A percentile compares a stretch with the other conserved stretches of the same genome.
These are phyloP conservation scores for Chalcosyrphus nemorum DNA, from an alignment of 2,888 invertebrate genomes.

Conservation along the genomic window DNA sequence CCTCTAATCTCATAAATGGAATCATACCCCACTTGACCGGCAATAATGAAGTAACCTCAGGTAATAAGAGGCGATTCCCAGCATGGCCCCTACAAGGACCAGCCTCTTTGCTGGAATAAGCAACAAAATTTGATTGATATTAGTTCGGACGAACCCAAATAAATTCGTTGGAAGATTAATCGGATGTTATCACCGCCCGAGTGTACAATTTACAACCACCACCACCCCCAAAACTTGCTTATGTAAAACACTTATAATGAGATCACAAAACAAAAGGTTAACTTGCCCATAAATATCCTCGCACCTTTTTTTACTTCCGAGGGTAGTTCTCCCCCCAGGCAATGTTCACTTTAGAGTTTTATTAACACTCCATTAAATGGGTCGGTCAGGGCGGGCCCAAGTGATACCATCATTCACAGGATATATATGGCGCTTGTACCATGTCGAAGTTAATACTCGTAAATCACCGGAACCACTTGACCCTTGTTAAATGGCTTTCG, in stretches of 20 bases:
- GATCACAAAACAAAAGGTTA: conserved; percentile 72
- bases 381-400: conserved; percentile 52
- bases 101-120: conserved; percentile 22
- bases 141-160: conserved; percentile 49
- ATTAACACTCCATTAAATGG: conserved; percentile 71
- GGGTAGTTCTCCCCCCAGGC: neutral
- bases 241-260: conserved; percentile 67
- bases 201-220: conserved; percentile 41
- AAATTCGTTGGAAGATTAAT: conserved; percentile 64
- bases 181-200: conserved; percentile 41
- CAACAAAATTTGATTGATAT: conserved; percentile 71
- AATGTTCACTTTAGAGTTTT: conserved; percentile 59
- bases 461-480: conserved; percentile 71
- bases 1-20: neutral
- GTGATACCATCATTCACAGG: conserved; percentile 57
- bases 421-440: conserved; percentile 46
- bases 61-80: conserved; percentile 14
- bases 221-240: neutral
- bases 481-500: conserved; percentile 71
- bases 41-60: conserved; percentile 27
- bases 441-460: conserved; percentile 73
- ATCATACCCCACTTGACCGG: conserved; percentile 10
- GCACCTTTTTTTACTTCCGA: conserved; percentile 48
- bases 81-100: neutral
- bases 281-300: conserved; percentile 64